Evolutionary conservation across 2,888 invertebrate genomes (phyloP), one percentile per base, ranked within the genome.

Genomic region (Ariolimax columbianus): DNA sequence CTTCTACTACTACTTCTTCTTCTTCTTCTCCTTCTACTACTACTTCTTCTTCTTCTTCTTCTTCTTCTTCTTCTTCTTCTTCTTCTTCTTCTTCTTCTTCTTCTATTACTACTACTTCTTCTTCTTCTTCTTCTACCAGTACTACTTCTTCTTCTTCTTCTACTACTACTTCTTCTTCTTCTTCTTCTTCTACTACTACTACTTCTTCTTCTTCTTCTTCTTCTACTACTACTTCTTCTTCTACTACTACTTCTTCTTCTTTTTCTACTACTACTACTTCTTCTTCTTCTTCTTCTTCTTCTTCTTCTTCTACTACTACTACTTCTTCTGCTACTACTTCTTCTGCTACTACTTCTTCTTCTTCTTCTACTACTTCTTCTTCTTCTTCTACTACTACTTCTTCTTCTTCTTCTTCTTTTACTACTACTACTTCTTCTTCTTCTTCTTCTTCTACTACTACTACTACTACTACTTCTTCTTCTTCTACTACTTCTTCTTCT

Each of bases 131-230:
- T 59, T 59, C 59, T 9, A 3, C 59, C n/a, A 3, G 4, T 59
- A 3, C 59, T 59, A 3, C 59, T 59, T 59, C 59, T 59, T 4
- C 59, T 59, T 59, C 59, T 73, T 23, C 43, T 73, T 23, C 73
- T 59, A 3, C 59, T 59, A 3, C 59, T 59, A 3, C 59, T 59
- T 4, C 59, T 59, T 4, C 59, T 59, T 59, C 59, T 59, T 59
- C 59, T 59, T 59, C 59, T 59, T 59, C 59, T 59, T 59, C 59
- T 59, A 26, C 59, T 59, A 26, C 59, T 59, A 26, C 59, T 59
- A 26, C 59, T 59, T 59, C 59, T 59, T 59, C 59, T 38, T 47
- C 73, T 73, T 30, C 30, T 26, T 73, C 73, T 59, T 59, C 59
- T 59, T 59, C 59, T 59, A 26, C 59, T 59, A 26, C 59, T 59